Percentiles rank a stretch among this genome's conserved stretches.
These are phyloP conservation scores for Lasioglossum vierecki DNA, from an alignment of 2,888 invertebrate genomes.

Conservation along the genomic window DNA sequence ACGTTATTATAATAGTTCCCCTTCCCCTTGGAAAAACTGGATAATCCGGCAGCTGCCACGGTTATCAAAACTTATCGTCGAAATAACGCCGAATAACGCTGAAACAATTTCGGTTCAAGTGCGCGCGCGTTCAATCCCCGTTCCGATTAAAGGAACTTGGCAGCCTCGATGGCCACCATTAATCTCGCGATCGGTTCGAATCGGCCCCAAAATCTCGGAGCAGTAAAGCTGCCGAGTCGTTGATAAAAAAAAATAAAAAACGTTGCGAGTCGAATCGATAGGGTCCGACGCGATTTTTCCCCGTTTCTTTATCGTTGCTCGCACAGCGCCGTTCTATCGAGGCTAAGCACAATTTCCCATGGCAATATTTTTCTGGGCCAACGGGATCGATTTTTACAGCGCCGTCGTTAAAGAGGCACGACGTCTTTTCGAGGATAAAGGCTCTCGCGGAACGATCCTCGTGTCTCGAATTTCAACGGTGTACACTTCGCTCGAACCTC, in stretches of 20 bases:
- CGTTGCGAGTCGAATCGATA: not conserved
- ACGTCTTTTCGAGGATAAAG: conserved; percentile 13
- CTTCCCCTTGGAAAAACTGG: not conserved
- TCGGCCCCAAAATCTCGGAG: not conserved
- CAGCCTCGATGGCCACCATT: not conserved
- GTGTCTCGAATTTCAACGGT: conserved; percentile 6
- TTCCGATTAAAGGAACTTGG: not conserved
- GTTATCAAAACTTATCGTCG: not conserved
- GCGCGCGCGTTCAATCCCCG: not conserved
- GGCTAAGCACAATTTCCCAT: conserved; percentile 6
- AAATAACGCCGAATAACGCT: not conserved
- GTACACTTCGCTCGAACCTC: not conserved
- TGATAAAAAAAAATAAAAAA: not conserved
- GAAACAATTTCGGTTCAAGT: not conserved
- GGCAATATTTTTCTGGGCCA: conserved; percentile 30
- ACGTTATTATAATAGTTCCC: not conserved
- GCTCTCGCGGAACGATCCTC: not conserved
- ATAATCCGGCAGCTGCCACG: not conserved
- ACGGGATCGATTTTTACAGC: conserved; percentile 29
- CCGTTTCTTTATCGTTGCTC: conserved; percentile 1
- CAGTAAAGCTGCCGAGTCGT: not conserved
- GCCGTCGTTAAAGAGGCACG: conserved; percentile 6
- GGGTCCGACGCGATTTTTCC: not conserved
- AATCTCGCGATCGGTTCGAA: not conserved
- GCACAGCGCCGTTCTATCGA: not conserved